A percentile compares a stretch with the other conserved stretches of the same genome.
phyloP scores from a whole-genome alignment of 2,797 vertebrate species.

The Gymnothorax reevesii region DNA sequence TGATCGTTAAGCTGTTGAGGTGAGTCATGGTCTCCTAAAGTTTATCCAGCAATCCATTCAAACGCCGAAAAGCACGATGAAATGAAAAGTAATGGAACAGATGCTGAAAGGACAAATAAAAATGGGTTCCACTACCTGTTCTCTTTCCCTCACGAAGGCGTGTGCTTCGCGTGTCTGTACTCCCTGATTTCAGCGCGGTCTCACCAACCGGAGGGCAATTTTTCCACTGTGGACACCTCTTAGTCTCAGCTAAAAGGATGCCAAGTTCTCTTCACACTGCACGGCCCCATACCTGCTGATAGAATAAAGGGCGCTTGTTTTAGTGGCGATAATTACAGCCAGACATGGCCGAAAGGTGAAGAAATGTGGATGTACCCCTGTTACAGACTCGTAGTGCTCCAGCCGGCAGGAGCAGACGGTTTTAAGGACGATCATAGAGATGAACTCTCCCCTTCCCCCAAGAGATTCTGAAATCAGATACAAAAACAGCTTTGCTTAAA shows the following conservation, averaged over 20 bases:
- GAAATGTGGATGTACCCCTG: conserved; percentile 87
- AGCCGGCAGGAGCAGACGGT: conserved; percentile 73
- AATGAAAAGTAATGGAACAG: background rate
- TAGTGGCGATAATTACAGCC: conserved; percentile 82
- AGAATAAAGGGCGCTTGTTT: conserved; percentile 97
- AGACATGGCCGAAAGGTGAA: conserved; percentile 89
- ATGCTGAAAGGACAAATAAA: background rate
- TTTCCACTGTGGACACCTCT: too few relatives aligned
- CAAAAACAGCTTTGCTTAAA: background rate
- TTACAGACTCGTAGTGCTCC: conserved; percentile 92
- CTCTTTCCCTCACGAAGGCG: background rate
- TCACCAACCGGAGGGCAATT: too few relatives aligned
- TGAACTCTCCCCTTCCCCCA: background rate
- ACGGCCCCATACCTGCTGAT: conserved; percentile 82
- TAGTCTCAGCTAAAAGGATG: background rate
- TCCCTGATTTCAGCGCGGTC: background rate
- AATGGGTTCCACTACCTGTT: background rate
- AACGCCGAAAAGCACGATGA: background rate
- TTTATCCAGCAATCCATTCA: background rate
- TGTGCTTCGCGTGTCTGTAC: background rate
- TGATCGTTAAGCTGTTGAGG: background rate
- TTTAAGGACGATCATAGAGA: conserved; percentile 42
- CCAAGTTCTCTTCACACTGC: background rate
- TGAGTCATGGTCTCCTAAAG: background rate
- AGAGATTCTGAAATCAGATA: background rate